Evolutionary conservation across 1,140 invertebrate genomes (phyloP), one percentile per base, ranked within the genome.

Genomic region (Nomia melanderi): DNA sequence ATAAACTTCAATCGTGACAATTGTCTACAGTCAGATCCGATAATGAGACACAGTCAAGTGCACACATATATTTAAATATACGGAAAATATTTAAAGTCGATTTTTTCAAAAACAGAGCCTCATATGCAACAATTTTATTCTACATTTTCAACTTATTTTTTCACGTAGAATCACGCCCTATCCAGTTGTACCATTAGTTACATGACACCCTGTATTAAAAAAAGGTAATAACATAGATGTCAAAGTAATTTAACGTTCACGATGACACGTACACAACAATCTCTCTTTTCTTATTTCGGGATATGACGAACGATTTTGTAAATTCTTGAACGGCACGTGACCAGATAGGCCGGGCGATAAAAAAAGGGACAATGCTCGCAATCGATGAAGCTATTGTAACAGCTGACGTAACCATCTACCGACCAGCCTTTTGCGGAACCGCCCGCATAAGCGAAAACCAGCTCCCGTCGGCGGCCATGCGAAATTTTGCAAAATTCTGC

Each of bases 361-460:
- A 53, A 39, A 66, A 67, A 75, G 36, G 50, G 25, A 63, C 31
- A 76, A 76, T 80, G 65, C 72, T 44, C 53, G 62, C 44, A 70
- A 76, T 70, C 66, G 47, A 50, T 79, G 62, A 53, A 75, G 47
- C 33, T 67, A 76, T 78, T 65, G 29, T 57, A 60, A 69, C 60
- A 65, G 54, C 66, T 63, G 64, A 80, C 67, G 56, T 50, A 80
- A 60, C 62, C 64, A 59, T 57, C 41, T 25, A 27, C 23, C 14
- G 27, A 9, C 69, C 54, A 60, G 53, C 47, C 50, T 59, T 39
- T 29, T 59, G 41, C 41, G 60, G 71, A 82, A 73, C 74, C 53
- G 47, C 69, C 64, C 75, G 80, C 54, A 83, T 83, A 75, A 65
- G 69, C 64, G 39, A 73, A 70, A 78, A 78, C 29, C 47, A 56